Conservation (phyloP, 2,113 vertebrate genomes). For the Limnothrissa miodon region DNA sequence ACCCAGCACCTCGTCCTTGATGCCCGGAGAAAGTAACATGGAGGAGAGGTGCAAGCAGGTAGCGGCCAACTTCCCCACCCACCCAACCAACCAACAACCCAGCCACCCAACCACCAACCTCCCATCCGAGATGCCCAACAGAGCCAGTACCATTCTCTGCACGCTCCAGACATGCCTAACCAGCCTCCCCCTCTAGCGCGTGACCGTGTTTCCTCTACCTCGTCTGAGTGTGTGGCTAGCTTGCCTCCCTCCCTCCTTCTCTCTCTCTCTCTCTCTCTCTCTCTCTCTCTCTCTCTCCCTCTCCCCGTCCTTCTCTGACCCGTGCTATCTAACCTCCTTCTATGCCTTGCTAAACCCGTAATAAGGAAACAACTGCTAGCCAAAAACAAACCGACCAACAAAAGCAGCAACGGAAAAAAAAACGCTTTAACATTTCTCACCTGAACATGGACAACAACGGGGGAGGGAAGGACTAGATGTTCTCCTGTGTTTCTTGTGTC, state of each 20-base stretch:
- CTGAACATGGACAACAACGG: neutral
- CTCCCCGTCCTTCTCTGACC: neutral
- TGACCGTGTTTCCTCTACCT: neutral
- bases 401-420: neutral
- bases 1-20: slow-evolving; percentile 78
- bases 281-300: slow-evolving; percentile 28
- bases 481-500: slow-evolving; percentile 26
- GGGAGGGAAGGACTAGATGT: neutral
- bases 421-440: neutral
- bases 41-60: slow-evolving; percentile 97
- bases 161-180: slow-evolving; percentile 70
- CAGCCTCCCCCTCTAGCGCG: slow-evolving; percentile 37
- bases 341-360: slow-evolving; percentile 21
- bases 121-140: neutral
- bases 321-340: slow-evolving; percentile 31
- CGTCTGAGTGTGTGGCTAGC: slow-evolving; percentile 21
- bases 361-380: neutral
- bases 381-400: neutral
- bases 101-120: neutral
- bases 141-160: slow-evolving; percentile 38
- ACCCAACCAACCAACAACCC: neutral
- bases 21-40: slow-evolving; percentile 86
- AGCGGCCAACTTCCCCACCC: slow-evolving; percentile 63
- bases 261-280: slow-evolving; percentile 32
- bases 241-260: slow-evolving; percentile 27